Percentiles rank a stretch among this genome's conserved stretches.
phyloP scores from a whole-genome alignment of 2,797 vertebrate species.

The Anguilla anguilla region DNA sequence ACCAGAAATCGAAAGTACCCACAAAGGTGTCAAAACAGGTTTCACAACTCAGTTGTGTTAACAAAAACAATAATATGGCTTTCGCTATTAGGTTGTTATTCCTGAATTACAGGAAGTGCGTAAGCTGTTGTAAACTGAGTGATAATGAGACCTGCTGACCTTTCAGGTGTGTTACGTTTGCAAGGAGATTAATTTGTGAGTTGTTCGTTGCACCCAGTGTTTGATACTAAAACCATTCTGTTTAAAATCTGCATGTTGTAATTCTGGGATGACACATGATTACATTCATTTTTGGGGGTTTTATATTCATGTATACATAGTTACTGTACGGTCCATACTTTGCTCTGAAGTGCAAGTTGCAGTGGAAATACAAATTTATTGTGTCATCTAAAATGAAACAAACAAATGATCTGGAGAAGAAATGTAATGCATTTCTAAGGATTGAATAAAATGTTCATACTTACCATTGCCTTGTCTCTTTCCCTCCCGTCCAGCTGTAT shows the following conservation, averaged over 20 bases:
- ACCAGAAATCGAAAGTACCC: neutral
- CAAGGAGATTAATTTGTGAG: neutral
- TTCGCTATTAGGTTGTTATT: too few relatives aligned
- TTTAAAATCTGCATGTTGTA: neutral
- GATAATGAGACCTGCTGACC: neutral
- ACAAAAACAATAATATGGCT: neutral
- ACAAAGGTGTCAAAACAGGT: neutral
- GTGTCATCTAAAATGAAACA: neutral
- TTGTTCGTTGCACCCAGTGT: neutral
- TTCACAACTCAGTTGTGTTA: neutral
- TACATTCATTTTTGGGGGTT: neutral
- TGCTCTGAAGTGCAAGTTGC: neutral
- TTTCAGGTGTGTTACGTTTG: neutral
- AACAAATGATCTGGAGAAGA: neutral
- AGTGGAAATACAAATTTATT: neutral
- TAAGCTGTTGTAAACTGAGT: neutral
- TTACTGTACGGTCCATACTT: neutral
- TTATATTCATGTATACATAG: neutral
- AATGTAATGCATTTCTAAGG: neutral
- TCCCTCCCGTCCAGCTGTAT: conserved; percentile 79
- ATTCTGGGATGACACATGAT: neutral
- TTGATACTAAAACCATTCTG: neutral
- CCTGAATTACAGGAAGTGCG: neutral
- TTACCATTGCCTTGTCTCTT: neutral
- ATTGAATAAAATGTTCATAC: neutral